Base-by-base conservation (phyloP, 2,113 vertebrate genomes). In the Numenius arquata region DNA sequence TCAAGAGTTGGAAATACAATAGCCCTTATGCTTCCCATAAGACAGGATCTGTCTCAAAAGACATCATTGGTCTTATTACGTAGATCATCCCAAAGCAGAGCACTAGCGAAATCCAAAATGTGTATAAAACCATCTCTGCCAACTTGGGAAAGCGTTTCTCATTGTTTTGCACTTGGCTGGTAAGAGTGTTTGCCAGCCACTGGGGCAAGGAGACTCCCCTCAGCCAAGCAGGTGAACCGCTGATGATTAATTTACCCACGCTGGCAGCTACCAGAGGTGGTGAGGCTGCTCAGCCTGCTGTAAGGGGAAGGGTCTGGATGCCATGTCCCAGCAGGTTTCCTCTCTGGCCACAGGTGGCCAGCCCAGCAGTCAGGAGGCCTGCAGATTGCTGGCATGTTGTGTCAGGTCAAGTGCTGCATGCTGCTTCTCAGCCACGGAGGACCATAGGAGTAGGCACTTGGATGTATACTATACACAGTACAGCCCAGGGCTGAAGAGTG, bases 381-480 rank as follows among this genome's bases (percentile, higher is more conserved):
- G 6, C 38, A 34, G 2, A 1, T 9, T 59, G 29, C 41, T 85
- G 23, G 30, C 9, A 5, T 21, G 13, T 47, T 63, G 15, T 30
- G 63, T 62, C 25, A 19, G 14, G 21, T 55, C 32, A 38, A 29
- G 21, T 41, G 38, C 45, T 94, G 45, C 41, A 2, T 4, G 25
- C 29, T 67, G 50, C 36, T 86, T 27, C 50, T 65, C 41, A 30
- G 59, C 53, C 30, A 41, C 14, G 27, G 36, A 30, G 34, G 5
- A 16, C 62, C 27, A 0, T 4, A 18, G 27, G 40, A 53, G 32
- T 13, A 17, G 30, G 30, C 11, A 5, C 3, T 12, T 45, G 55
- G 6, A 15, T 71, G 32, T 66, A 12, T 67, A 1, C 16, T 36
- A 0, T 14, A 4, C 21, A 55, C 7, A 34, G 15, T 8, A n/a